Evolutionary conservation across 2,797 vertebrate genomes (phyloP).

Genomic region (Sciurus vulgaris): DNA sequence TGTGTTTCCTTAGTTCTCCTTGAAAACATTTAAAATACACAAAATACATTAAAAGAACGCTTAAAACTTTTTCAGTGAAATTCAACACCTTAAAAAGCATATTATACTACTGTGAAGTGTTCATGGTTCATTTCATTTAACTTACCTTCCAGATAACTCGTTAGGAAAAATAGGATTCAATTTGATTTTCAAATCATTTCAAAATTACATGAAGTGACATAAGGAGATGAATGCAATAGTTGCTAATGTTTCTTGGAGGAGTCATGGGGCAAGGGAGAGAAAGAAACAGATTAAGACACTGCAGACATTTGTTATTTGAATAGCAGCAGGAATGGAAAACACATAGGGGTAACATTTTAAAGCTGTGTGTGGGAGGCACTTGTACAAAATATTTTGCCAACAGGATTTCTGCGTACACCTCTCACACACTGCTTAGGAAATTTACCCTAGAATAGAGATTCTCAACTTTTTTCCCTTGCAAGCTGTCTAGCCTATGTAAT

Average conservation of each 20-base stretch:
- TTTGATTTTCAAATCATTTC: slow-evolving; percentile 68
- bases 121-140: slow-evolving; percentile 7
- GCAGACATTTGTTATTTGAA: slow-evolving; percentile 63
- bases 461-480: slow-evolving; percentile 45
- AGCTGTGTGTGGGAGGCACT: slow-evolving; percentile 75
- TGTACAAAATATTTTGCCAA: slow-evolving; percentile 82
- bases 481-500: slow-evolving; percentile 81
- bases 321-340: slow-evolving; percentile 73
- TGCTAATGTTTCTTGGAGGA: slow-evolving; percentile 67
- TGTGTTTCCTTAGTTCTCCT: not conserved
- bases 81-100: slow-evolving; percentile 11
- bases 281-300: slow-evolving; percentile 66
- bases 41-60: not conserved
- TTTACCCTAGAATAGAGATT: slow-evolving; percentile 75
- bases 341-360: slow-evolving; percentile 79
- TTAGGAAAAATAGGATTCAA: slow-evolving; percentile 41
- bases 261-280: slow-evolving; percentile 75
- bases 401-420: slow-evolving; percentile 74
- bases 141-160: slow-evolving; percentile 63
- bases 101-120: not conserved
- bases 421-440: slow-evolving; percentile 80
- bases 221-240: slow-evolving; percentile 71
- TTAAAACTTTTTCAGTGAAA: slow-evolving; percentile 2
- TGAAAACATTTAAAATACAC: slow-evolving; percentile 56
- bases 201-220: slow-evolving; percentile 69